Percentiles rank a stretch among this genome's conserved stretches.
Evolutionary conservation across 37 sponge, comb jelly and placozoan species (phyloP).

Genomic region (Beroe forskalii): DNA sequence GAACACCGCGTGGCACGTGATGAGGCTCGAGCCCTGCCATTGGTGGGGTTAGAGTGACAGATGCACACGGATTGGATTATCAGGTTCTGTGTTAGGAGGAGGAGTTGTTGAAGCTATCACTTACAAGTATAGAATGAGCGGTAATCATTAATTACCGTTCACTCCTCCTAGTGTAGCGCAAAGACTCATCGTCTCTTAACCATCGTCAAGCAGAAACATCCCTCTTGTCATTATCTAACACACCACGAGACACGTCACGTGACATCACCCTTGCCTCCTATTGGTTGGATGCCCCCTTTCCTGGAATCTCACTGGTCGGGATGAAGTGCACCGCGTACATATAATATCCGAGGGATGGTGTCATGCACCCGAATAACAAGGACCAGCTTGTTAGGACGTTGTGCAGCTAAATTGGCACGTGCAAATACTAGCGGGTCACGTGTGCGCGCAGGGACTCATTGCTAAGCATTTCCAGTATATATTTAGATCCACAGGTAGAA

Average conservation of each 20-base stretch:
- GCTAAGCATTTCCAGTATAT: no score
- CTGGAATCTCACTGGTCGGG: not conserved
- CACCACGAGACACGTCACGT: slow-evolving; percentile 38
- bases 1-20: slow-evolving; percentile 17
- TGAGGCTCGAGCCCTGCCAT: not conserved
- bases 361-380: slow-evolving; percentile 62
- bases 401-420: slow-evolving; percentile 63
- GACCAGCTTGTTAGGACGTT: slow-evolving; percentile 41
- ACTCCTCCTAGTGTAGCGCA: not conserved
- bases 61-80: not conserved
- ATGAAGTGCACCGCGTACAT: not conserved
- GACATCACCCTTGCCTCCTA: not conserved
- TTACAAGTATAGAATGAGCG: slow-evolving; percentile 54
- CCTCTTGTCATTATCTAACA: slow-evolving; percentile 51
- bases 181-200: slow-evolving; percentile 8
- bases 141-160: slow-evolving; percentile 53
- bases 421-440: not conserved
- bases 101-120: slow-evolving; percentile 1
- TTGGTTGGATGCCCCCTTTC: not conserved
- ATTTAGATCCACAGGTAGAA: no score
- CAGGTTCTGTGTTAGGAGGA: not conserved
- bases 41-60: not conserved
- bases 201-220: slow-evolving; percentile 62
- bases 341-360: not conserved
- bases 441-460: not conserved